Base-by-base conservation (phyloP, 2,113 vertebrate genomes). In the Regulus satrapa region DNA sequence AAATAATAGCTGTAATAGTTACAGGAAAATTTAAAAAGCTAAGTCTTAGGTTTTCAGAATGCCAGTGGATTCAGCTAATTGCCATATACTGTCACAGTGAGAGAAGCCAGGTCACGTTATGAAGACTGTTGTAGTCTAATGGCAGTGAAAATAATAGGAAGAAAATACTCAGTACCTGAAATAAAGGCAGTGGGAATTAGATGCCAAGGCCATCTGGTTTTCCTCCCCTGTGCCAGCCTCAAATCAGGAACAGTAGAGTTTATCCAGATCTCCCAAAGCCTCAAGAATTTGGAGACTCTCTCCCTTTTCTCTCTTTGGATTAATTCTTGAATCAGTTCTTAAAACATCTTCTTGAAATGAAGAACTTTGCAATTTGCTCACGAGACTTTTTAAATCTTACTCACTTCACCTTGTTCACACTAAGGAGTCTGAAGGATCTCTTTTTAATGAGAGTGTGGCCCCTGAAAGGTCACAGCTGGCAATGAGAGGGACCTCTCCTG, bases 41-140 rank as follows among this genome's bases (percentile, higher is more conserved):
- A 40, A 59, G 40, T 46, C 3, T 88, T 76, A 64, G 71, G 23
- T 74, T 96, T 94, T 66, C 75, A 59, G 72, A 92, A 94, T 94
- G 68, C 32, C 41, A 59, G 16, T 58, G 41, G 36, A 88, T 48
- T 82, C 75, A 56, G 68, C 34, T 95, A 98, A 98, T 98, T 98
- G 98, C 97, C 97, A 95, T 98, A 98, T 97, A 97, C 96, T 98
- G 97, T 97, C 97, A 94, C 28, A 18, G 95, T 97, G 97, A 97
- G 94, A 97, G 97, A 95, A 94, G 89, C 92, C 96, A 97, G 97
- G 96, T 98, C 97, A 95, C 96, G 94, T 97, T 98, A 97, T 95
- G 89, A 97, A 72, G 76, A 62, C 36, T 58, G 81, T 38, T 81
- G 31, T 59, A 77, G 49, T 63, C n/a, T 9, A 71, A 18, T 11